These are phyloP conservation scores for Microctonus aethiopoides DNA, from an alignment of 2,888 invertebrate species.

Conservation along the genomic window DNA sequence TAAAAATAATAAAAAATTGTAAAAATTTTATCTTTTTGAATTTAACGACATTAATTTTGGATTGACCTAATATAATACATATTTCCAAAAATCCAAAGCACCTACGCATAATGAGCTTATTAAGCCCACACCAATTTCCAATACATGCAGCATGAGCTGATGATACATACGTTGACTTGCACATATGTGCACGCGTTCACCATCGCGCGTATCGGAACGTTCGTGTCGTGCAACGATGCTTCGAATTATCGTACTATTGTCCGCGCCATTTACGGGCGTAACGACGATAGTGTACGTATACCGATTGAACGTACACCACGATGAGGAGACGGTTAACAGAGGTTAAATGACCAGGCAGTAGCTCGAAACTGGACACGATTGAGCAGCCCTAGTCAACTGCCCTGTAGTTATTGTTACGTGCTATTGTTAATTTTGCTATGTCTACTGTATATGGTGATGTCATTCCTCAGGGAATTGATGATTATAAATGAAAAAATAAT, in stretches of 20 bases:
- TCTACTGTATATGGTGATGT: background rate
- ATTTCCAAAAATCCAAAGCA: background rate
- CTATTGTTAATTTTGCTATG: conserved; percentile 38
- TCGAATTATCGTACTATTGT: conserved; percentile 46
- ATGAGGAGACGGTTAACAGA: conserved; percentile 22
- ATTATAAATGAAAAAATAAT: background rate
- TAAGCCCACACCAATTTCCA: background rate
- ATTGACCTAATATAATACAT: conserved; percentile 9
- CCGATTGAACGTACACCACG: conserved; percentile 38
- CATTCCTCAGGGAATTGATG: background rate
- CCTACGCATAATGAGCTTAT: background rate
- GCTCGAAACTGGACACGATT: conserved; percentile 31
- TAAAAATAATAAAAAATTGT: too few species aligned
- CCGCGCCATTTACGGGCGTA: conserved; percentile 40
- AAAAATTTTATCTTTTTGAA: too few species aligned
- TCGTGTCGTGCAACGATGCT: conserved; percentile 35
- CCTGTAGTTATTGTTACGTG: conserved; percentile 45
- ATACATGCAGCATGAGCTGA: background rate
- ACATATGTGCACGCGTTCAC: conserved; percentile 17
- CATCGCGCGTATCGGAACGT: conserved; percentile 4
- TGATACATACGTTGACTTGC: background rate
- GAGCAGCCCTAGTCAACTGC: conserved; percentile 38
- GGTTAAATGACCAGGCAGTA: conserved; percentile 29
- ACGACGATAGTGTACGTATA: conserved; percentile 30
- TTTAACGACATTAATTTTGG: too few species aligned